These are phyloP conservation scores for Aromia moschata DNA, from an alignment of 2,888 invertebrate species.

Conservation along the genomic window DNA sequence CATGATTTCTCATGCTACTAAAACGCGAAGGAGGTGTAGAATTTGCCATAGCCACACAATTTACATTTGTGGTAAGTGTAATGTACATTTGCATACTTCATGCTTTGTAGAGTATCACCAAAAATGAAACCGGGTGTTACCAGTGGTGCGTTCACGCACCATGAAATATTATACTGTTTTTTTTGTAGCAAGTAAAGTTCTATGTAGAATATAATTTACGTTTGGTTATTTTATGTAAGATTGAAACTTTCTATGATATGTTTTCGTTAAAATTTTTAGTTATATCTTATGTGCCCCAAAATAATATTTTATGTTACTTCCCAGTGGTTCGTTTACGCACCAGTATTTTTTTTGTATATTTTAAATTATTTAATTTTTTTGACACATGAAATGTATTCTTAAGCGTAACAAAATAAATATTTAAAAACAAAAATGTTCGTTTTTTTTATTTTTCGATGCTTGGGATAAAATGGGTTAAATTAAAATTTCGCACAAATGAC, in stretches of 20 bases:
- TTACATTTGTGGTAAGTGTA: slow-evolving; percentile 20
- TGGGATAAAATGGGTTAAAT: background rate
- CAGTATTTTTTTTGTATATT: slow-evolving; percentile 1
- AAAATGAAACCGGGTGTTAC: slow-evolving; percentile 17
- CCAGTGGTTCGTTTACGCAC: slow-evolving; percentile 19
- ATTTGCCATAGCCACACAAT: slow-evolving; percentile 27
- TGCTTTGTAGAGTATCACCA: slow-evolving; percentile 17
- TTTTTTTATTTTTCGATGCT: background rate
- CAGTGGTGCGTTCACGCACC: slow-evolving; percentile 22
- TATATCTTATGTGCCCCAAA: slow-evolving; percentile 5
- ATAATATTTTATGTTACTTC: slow-evolving; percentile 15
- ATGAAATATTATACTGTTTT: slow-evolving; percentile 3
- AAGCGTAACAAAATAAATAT: slow-evolving; percentile 3
- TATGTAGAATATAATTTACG: slow-evolving; percentile 2
- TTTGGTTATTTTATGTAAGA: slow-evolving; percentile 8
- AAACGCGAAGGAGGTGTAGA: slow-evolving; percentile 26
- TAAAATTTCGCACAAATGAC: too few relatives aligned
- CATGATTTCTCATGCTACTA: slow-evolving; percentile 19
- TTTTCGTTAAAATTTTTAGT: slow-evolving; percentile 12
- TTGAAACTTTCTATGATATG: too few relatives aligned
- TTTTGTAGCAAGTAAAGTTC: slow-evolving; percentile 7
- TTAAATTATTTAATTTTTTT: background rate
- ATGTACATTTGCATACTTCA: slow-evolving; percentile 25
- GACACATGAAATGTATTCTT: slow-evolving; percentile 1
- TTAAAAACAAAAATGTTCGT: background rate